phyloP scores from a whole-genome alignment of 2,888 invertebrate species.

The Linnaemya tessellans region DNA sequence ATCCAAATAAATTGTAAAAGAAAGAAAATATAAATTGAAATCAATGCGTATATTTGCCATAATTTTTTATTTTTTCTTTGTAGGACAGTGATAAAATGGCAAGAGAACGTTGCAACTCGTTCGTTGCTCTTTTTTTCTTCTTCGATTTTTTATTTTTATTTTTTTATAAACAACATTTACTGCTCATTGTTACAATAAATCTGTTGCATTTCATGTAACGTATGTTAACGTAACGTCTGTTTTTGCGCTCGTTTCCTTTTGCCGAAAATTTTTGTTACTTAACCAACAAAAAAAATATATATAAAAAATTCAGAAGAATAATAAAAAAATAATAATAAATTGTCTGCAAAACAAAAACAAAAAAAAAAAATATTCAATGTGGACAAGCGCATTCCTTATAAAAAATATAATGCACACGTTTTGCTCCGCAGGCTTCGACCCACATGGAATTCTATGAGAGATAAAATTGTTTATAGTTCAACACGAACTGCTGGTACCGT shows the following conservation, averaged over 20 bases:
- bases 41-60: conserved; percentile 52
- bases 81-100: neutral
- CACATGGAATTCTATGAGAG: conserved; percentile 29
- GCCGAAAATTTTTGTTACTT: conserved; percentile 39
- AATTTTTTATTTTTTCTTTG: neutral
- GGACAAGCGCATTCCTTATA: neutral
- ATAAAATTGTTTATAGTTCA: neutral
- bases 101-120: neutral
- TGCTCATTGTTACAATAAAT: conserved; percentile 64
- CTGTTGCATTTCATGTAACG: conserved; percentile 67
- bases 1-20: neutral
- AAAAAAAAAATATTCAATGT: neutral
- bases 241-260: conserved; percentile 30
- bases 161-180: conserved; percentile 48
- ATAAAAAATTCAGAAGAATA: no score
- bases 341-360: conserved; percentile 10
- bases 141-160: no score
- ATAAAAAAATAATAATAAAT: conserved; percentile 3
- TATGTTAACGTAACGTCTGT: conserved; percentile 56
- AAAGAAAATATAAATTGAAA: neutral
- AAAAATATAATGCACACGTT: neutral
- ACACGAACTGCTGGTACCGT: neutral
- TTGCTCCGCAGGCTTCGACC: neutral
- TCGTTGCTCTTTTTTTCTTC: neutral
- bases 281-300: conserved; percentile 1